A percentile compares a stretch with the other conserved stretches of the same genome.
phyloP scores from a whole-genome alignment of 2,113 vertebrate species.

The Monarcha castaneiventris region DNA sequence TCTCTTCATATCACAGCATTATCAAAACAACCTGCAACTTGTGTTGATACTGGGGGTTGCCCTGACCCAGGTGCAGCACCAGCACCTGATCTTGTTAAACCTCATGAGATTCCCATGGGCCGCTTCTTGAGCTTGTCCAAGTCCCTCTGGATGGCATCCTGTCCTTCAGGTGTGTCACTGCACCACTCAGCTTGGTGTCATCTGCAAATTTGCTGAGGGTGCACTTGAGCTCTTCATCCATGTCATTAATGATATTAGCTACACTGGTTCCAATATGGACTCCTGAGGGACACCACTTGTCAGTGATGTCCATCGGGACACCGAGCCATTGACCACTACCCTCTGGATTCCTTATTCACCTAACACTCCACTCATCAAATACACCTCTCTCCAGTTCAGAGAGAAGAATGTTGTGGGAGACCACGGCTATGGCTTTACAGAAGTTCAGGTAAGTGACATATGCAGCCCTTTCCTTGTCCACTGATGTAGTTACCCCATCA shows the following conservation, averaged over 20 bases:
- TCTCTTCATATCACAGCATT: not conserved
- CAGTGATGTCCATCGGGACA: accelerated
- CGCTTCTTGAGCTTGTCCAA: not conserved
- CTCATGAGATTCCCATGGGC: not conserved
- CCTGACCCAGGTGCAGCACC: not conserved
- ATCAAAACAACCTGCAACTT: not conserved
- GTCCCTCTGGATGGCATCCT: not conserved
- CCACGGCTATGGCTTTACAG: not conserved
- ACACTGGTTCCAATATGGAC: not conserved
- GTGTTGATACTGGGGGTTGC: accelerated
- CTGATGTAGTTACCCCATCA: not conserved
- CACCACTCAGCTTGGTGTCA: not conserved
- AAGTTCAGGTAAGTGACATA: not conserved
- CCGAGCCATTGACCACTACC: not conserved
- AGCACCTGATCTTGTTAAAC: not conserved
- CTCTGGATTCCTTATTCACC: not conserved
- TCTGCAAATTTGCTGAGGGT: not conserved
- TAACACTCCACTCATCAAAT: not conserved
- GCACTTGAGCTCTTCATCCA: accelerated
- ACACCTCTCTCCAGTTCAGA: not conserved
- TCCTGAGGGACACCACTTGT: not conserved
- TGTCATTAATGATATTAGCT: not conserved
- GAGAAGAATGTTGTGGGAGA: not conserved
- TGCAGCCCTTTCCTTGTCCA: not conserved
- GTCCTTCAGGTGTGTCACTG: not conserved